A percentile compares a stretch with the other conserved stretches of the same genome.
These are phyloP conservation scores for Plecturocebus donacophilus DNA, from an alignment of 2,113 vertebrate genomes.

Conservation along the genomic window DNA sequence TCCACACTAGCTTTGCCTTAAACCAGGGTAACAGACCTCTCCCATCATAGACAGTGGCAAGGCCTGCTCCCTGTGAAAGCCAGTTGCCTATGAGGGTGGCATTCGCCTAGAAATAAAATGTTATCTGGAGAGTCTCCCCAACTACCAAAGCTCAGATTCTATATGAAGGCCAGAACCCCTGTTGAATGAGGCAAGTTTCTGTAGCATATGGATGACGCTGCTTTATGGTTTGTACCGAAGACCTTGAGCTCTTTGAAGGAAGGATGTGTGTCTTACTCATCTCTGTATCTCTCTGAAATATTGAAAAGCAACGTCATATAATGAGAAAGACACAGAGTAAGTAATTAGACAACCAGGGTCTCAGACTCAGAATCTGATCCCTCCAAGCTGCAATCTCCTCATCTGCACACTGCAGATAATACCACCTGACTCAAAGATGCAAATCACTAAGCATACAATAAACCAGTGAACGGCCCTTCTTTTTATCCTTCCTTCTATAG, in stretches of 20 bases:
- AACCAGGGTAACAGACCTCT: not conserved
- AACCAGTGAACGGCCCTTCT: not conserved
- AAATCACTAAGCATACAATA: not conserved
- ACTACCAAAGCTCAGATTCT: not conserved
- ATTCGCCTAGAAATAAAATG: not conserved
- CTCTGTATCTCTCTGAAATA: not conserved
- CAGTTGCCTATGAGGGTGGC: rapidly evolving
- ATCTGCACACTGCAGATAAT: not conserved
- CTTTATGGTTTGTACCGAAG: not conserved
- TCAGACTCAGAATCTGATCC: not conserved
- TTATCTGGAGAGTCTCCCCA: not conserved
- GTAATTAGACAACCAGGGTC: not conserved
- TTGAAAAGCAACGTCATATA: not conserved
- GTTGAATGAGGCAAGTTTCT: not conserved
- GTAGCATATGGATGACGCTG: not conserved
- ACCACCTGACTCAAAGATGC: not conserved
- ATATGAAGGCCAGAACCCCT: not conserved
- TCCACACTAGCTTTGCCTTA: not conserved
- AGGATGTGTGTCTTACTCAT: not conserved
- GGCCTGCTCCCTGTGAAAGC: not conserved
- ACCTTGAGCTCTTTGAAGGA: not conserved
- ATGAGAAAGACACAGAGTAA: not conserved
- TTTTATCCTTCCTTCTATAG: not conserved
- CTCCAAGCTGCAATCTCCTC: not conserved
- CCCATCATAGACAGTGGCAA: rapidly evolving